Base-by-base conservation (phyloP, 1,140 invertebrate genomes). In the Magallana gigas region DNA sequence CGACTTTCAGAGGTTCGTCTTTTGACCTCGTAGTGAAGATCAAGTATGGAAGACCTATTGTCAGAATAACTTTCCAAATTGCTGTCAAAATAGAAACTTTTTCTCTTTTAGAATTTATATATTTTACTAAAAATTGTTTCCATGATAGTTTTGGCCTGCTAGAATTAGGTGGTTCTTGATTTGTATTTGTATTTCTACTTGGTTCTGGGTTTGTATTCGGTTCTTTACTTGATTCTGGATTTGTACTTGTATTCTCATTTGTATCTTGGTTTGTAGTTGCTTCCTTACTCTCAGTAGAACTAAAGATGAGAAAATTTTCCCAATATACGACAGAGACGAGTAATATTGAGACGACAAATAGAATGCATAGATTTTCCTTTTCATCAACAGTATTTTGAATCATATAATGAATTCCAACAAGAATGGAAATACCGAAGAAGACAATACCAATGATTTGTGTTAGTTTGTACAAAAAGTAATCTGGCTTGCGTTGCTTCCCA, bases 51-150 rank as follows among this genome's bases (percentile, higher is more conserved):
- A 83, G n/a, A 5, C 5, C 48, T 16, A 83, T 83, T 29, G 14
- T 57, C 12, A 57, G 48, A 5, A 16, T 8, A 16, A 76, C 23
- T 76, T 76, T 76, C 18, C 18, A 29, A 9, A 76, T 29, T 36
- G 68, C 7, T 36, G 23, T 36, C 8, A 76, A 9, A 1, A 48
- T 8, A 11, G 23, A 76, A 14, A 76, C 68, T 23, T 36, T 29
- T 76, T 76, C 68, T 76, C 68, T 36, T 76, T 14, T 83, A 57
- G 48, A 83, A n/a, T 16, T 7, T 8, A 83, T 57, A 57, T 83
- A 58, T 56, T 83, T 57, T 9, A 18, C 16, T 9, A 57, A 56
- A 16, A 57, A 57, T 9, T 8, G 14, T 23, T 83, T 83, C 1
- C 57, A 56, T 5, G 36, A 48, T 48, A 48, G 1, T 48, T 48